phyloP scores from a whole-genome alignment of 2,888 invertebrate genomes.

The Trachelus tabidus region DNA sequence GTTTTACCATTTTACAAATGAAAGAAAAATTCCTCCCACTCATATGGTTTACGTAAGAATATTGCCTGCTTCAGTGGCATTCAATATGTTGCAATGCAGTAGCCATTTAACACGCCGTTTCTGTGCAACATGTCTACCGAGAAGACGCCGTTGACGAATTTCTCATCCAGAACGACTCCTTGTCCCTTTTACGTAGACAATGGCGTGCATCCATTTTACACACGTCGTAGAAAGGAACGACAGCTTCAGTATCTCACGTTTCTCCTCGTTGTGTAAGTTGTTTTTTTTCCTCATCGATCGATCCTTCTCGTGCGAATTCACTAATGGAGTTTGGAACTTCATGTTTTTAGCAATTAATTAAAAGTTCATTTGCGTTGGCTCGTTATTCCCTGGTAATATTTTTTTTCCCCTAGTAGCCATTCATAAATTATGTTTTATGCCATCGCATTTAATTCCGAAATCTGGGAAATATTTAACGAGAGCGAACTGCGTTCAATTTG shows the following conservation, averaged over 20 bases:
- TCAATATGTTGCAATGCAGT: background rate
- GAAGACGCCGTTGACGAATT: constrained; percentile 38
- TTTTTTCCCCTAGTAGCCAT: background rate
- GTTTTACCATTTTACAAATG: constrained; percentile 8
- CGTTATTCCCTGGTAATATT: background rate
- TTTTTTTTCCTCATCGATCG: background rate
- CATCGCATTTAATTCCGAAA: background rate
- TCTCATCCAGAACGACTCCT: constrained; percentile 19
- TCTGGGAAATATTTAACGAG: background rate
- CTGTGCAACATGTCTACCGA: constrained; percentile 37
- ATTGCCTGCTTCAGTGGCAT: background rate
- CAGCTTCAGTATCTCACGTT: constrained; percentile 41
- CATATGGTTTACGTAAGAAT: background rate
- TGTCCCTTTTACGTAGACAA: constrained; percentile 35
- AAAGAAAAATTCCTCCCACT: background rate
- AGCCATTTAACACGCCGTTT: background rate
- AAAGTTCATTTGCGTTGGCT: background rate
- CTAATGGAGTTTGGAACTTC: background rate
- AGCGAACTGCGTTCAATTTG: background rate
- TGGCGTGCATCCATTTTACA: constrained; percentile 37
- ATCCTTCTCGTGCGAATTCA: background rate
- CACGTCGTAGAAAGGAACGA: constrained; percentile 38
- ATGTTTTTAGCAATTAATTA: background rate
- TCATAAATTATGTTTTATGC: background rate
- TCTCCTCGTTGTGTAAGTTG: constrained; percentile 41